A percentile compares a stretch with the other conserved stretches of the same genome.
phyloP scores from a whole-genome alignment of 2,113 vertebrate species.

The Pycnonotus jocosus region DNA sequence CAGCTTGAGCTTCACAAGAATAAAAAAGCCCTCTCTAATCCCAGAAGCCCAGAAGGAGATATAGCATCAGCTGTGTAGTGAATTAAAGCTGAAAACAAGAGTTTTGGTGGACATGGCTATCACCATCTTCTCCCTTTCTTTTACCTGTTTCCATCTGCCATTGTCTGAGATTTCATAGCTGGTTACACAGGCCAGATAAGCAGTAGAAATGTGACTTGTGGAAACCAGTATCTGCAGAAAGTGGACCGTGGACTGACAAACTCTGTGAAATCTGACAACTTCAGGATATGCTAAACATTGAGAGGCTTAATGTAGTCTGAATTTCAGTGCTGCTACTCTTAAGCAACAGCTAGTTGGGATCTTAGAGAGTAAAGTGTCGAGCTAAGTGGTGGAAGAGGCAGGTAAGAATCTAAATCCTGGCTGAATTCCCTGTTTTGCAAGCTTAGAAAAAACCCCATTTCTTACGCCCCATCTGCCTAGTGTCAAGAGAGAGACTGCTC shows the following conservation, averaged over 20 bases:
- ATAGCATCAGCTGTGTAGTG: neutral
- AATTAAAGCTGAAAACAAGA: neutral
- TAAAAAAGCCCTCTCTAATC: neutral
- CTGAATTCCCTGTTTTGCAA: neutral
- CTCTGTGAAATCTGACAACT: neutral
- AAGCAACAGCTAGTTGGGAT: neutral
- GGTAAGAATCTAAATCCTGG: neutral
- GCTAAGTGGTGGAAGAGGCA: neutral
- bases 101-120: neutral
- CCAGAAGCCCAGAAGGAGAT: neutral
- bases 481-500: neutral
- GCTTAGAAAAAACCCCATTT: neutral
- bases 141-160: neutral
- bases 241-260: neutral
- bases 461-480: neutral
- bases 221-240: neutral
- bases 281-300: neutral
- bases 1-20: neutral
- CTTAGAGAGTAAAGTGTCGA: neutral
- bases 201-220: neutral
- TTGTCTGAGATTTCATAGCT: neutral
- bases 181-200: neutral
- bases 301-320: neutral
- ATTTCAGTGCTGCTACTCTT: neutral
- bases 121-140: neutral